Base-by-base conservation (phyloP, 1,140 invertebrate genomes). In the Drosophila lini region DNA sequence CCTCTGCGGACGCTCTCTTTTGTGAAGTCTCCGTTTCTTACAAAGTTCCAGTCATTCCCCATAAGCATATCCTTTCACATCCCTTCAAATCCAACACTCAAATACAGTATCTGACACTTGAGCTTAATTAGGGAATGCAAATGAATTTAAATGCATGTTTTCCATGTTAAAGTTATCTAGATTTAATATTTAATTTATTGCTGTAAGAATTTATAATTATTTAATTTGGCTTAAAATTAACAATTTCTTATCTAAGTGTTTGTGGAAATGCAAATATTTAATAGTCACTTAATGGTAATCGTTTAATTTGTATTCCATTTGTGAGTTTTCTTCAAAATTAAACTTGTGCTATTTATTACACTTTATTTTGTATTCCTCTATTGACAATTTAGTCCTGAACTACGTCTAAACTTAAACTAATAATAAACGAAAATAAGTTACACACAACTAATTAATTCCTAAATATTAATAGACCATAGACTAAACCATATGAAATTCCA, bases 21-120 rank as follows among this genome's bases (percentile, higher is more conserved):
- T 74, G 57, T 56, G 57, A 59, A 62, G 69, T 55, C 71, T 74
- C 22, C 28, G 69, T 62, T 62, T 31, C 44, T 52, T 16, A 57
- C 15, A 34, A 31, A 71, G 28, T 22, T 10, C 16, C 22, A 73
- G 22, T 47, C 55, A 62, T 47, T 34, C 38, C 3, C n/a, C 60
- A 48, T 67, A 48, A 48, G n/a, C 36, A 36, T 42, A 38, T 40
- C 42, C 64, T 16, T 31, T 44, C 62, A 44, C 32, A 28, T 68
- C 42, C 62, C 41, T 36, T 68, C 48, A 16, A 19, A 48, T 13
- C 42, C 67, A 70, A 15, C 48, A 70, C 41, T 70, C 34, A 10
- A 45, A 57, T 38, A 57, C 67, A 34, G 28, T 41, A 32, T 41
- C 13, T 10, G 4, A 71, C 68, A 71, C 68, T 70, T 25, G 34